These are phyloP conservation scores for Hippoglossus hippoglossus DNA, from an alignment of 2,797 vertebrate species.

Conservation along the genomic window DNA sequence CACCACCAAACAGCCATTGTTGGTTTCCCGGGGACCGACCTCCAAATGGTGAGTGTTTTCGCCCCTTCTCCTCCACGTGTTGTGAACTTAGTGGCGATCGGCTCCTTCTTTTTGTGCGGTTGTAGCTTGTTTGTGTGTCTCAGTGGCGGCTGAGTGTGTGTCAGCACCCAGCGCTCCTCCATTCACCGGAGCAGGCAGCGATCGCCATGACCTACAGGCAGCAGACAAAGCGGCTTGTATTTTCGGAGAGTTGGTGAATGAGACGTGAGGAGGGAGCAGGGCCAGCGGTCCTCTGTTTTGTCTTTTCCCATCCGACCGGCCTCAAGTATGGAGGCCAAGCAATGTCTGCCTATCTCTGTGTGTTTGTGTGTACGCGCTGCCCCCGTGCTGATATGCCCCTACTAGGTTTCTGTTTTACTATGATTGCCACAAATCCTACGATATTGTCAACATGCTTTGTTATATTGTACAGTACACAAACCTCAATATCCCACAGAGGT, in stretches of 20 bases:
- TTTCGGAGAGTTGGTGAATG: slow-evolving; percentile 58
- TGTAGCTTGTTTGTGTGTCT: slow-evolving; percentile 76
- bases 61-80: slow-evolving; percentile 57
- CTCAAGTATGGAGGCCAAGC: slow-evolving; percentile 77
- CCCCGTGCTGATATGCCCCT: slow-evolving; percentile 4
- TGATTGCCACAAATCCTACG: slow-evolving; percentile 31
- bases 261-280: slow-evolving; percentile 27
- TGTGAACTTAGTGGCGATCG: slow-evolving; percentile 65
- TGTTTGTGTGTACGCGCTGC: slow-evolving; percentile 36
- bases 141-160: slow-evolving; percentile 71
- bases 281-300: slow-evolving; percentile 58
- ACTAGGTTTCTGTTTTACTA: not conserved
- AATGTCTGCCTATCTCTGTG: slow-evolving; percentile 64
- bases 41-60: slow-evolving; percentile 86
- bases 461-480: not conserved
- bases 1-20: slow-evolving; percentile 67
- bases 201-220: slow-evolving; percentile 59
- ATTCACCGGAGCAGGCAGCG: slow-evolving; percentile 49
- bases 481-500: not conserved
- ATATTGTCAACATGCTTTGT: slow-evolving; percentile 10
- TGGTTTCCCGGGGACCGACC: slow-evolving; percentile 82
- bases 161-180: slow-evolving; percentile 72
- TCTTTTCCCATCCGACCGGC: slow-evolving; percentile 67
- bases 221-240: slow-evolving; percentile 51
- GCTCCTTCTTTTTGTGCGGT: slow-evolving; percentile 38